Percentiles rank a stretch among this genome's conserved stretches.
phyloP scores from a whole-genome alignment of 2,888 invertebrate genomes.

The Nomada lathburiana region DNA sequence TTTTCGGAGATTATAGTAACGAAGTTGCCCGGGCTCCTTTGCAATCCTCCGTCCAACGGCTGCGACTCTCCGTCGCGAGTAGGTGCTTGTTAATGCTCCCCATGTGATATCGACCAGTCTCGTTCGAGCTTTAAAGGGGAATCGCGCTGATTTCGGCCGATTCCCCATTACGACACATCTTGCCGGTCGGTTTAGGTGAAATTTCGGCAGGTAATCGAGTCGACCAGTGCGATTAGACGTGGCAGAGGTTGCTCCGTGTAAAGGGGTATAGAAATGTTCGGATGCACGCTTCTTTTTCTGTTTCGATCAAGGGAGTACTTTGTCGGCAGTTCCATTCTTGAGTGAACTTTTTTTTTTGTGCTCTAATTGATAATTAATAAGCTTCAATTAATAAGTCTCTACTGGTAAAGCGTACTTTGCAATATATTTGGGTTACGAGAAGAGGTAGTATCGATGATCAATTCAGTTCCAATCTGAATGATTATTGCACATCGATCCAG shows the following conservation, averaged over 20 bases:
- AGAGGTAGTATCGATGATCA: too few species aligned
- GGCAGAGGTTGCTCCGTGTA: not conserved
- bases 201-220: not conserved
- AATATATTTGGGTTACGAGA: too few species aligned
- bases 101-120: not conserved
- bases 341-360: too few species aligned
- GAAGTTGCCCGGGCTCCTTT: conserved; percentile 14
- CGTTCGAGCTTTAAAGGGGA: conserved; percentile 5
- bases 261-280: not conserved
- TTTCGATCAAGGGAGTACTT: too few species aligned
- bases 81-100: conserved; percentile 6
- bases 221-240: not conserved
- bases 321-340: too few species aligned
- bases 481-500: too few species aligned
- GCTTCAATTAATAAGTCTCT: too few species aligned
- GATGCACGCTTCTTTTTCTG: not conserved
- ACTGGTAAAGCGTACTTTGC: too few species aligned
- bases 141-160: not conserved
- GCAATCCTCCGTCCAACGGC: not conserved
- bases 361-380: too few species aligned
- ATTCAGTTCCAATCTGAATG: too few species aligned
- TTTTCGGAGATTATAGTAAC: conserved; percentile 35
- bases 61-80: not conserved
- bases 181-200: not conserved
- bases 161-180: not conserved